These are phyloP conservation scores for Sminthurinus signatus DNA, from an alignment of 1,140 invertebrate species.

Conservation along the genomic window DNA sequence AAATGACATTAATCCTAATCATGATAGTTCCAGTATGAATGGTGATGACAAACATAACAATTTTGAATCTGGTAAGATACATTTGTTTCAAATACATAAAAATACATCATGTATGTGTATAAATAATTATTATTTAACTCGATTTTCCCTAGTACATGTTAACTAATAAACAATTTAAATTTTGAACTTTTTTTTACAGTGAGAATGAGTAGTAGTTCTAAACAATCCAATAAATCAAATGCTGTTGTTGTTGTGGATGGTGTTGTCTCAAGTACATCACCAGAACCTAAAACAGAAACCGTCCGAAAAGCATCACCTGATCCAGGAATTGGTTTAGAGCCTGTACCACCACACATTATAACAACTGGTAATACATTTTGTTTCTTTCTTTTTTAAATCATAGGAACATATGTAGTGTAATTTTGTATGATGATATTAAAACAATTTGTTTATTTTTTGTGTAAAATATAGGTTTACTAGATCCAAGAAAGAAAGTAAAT, in stretches of 20 bases:
- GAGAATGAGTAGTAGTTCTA: slow-evolving; percentile 18
- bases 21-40: slow-evolving; percentile 26
- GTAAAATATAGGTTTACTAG: slow-evolving; percentile 25
- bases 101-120: not conserved
- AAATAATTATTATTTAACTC: not conserved
- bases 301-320: slow-evolving; percentile 39
- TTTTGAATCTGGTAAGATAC: slow-evolving; percentile 33
- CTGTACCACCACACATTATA: slow-evolving; percentile 19
- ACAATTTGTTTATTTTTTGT: not conserved
- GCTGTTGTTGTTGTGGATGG: slow-evolving; percentile 25
- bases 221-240: slow-evolving; percentile 23
- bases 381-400: slow-evolving; percentile 4
- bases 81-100: slow-evolving; percentile 1
- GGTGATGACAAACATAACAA: slow-evolving; percentile 27
- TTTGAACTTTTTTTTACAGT: too few species aligned
- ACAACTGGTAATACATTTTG: slow-evolving; percentile 21
- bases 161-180: too few species aligned
- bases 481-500: slow-evolving; percentile 29
- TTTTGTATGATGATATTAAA: not conserved
- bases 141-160: too few species aligned
- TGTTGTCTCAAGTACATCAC: slow-evolving; percentile 40
- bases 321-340: slow-evolving; percentile 25
- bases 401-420: not conserved
- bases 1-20: slow-evolving; percentile 23
- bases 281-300: slow-evolving; percentile 40